Evolutionary conservation across 2,797 vertebrate genomes (phyloP), one percentile per base, ranked within the genome.

Genomic region (Pelodytes ibericus): DNA sequence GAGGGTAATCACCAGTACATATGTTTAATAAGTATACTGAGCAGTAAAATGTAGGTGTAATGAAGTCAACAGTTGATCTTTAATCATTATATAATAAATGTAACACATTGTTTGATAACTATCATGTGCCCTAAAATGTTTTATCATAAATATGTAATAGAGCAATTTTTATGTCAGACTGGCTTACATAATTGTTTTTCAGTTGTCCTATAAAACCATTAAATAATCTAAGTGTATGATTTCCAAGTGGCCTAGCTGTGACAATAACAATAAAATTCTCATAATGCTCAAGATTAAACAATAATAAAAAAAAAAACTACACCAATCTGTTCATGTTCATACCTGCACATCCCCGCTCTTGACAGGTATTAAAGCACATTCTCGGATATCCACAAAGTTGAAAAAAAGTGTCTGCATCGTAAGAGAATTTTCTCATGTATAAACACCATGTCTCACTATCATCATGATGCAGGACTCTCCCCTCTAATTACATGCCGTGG

Each of bases 281-380:
- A 13, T 13, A 16, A 44, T 44, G 13, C 41, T 10, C n/a, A n/a
- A 13, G 41, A 44, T 13, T 44, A 44, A 15, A 44, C 41, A 44
- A 44, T 15, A 44, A 44, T 13, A 44, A 16, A 16, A 44, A 44
- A 10, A 44, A 16, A n/a, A n/a, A n/a, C n/a, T n/a, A n/a, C n/a
- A 13, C 18, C 41, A 44, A 13, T 16, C 41, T 44, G 13, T 44
- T 44, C 41, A 13, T 44, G 41, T 16, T 15, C 3, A 10, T 16
- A 44, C 41, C 15, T 44, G 41, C 18, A 44, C 13, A 13, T 44
- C 33, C 27, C 44, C 9, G 39, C 69, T 39, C 13, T 16, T 71
- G 36, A 39, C 36, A 71, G 56, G 36, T 31, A 71, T 44, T 44
- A 60, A 25, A 61, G 57, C 53, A 16, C 41, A 18, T 44, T 71